These are phyloP conservation scores for Hozukius guyotensis DNA, from an alignment of 2,797 vertebrate species.

Conservation along the genomic window DNA sequence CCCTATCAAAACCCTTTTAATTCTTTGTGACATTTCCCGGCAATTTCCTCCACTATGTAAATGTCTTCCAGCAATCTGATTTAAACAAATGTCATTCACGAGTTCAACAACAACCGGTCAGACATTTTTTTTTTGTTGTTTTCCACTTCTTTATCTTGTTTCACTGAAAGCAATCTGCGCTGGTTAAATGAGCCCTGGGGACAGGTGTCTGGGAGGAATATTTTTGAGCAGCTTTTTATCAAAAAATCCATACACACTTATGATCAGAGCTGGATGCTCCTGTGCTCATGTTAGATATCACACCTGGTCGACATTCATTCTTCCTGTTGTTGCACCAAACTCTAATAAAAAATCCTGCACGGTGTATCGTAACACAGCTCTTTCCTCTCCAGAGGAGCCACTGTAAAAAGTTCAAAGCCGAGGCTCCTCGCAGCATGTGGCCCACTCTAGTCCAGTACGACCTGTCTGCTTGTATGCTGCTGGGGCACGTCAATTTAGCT, in stretches of 20 bases:
- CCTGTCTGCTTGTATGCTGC: slow-evolving; percentile 46
- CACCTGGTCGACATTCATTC: background rate
- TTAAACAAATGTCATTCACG: slow-evolving; percentile 83
- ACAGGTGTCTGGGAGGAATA: slow-evolving; percentile 4
- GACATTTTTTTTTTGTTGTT: slow-evolving; percentile 30
- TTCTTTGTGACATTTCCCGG: slow-evolving; percentile 83
- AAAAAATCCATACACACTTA: background rate
- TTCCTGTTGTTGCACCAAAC: slow-evolving; percentile 28
- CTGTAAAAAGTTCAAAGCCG: slow-evolving; percentile 68
- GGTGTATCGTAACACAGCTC: background rate
- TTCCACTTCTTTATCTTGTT: slow-evolving; percentile 44
- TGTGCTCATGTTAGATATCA: slow-evolving; percentile 4
- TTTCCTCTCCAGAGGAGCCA: slow-evolving; percentile 47
- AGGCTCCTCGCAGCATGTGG: slow-evolving; percentile 58
- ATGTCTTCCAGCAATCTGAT: slow-evolving; percentile 82
- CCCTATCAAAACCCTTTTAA: slow-evolving; percentile 73
- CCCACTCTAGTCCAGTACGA: slow-evolving; percentile 31
- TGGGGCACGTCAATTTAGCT: slow-evolving; percentile 33
- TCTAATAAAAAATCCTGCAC: slow-evolving; percentile 25
- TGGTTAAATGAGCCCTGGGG: slow-evolving; percentile 38
- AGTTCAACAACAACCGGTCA: slow-evolving; percentile 70
- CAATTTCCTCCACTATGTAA: slow-evolving; percentile 82
- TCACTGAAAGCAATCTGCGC: slow-evolving; percentile 51
- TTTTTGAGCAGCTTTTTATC: background rate
- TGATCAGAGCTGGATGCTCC: slow-evolving; percentile 5